Evolutionary conservation across 1,140 invertebrate genomes (phyloP), one percentile per base, ranked within the genome.

Genomic region (Leptinotarsa defecta): DNA sequence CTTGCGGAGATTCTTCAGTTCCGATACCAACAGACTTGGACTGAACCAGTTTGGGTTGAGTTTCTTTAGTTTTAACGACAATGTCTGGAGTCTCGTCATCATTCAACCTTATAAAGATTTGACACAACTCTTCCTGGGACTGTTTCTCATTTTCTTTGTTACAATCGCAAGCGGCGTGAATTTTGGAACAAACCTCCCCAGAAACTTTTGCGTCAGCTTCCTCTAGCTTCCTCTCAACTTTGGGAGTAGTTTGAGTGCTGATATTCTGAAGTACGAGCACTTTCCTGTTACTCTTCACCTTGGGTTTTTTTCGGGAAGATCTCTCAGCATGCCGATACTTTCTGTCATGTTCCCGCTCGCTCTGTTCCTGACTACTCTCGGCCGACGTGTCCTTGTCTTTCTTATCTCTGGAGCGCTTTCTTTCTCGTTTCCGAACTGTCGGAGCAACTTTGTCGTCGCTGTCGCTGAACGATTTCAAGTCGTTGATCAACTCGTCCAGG

Each of bases 81-180:
- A 84, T 68, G 74, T 83, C 75, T 0, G 81, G 79, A 65, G 69
- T 61, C 74, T 84, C 77, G 24, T 82, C 79, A 15, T 82, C 80
- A 24, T 81, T 75, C 6, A 85, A 75, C 80, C 85, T 85, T 57
- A 85, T 85, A 11, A 84, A 75, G 63, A 85, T 85, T 71, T 85
- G 81, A 75, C 83, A 85, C 17, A 83, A 13, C 63, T 83, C 79
- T 34, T 83, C 81, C 11, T 73, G 65, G 3, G 17, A 48, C 20
- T 48, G 13, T 68, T 48, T 63, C 63, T 71, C 34, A 64, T 77
- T 75, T 49, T 52, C 63, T 76, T 75, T 80, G 34, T 78, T 68
- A 62, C 82, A 81, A n/a, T 76, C 67, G 72, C 80, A 81, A 61
- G 74, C 72, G 13, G 48, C 62, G 61, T 80, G 79, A 6, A 72